phyloP scores from a whole-genome alignment of 2,113 vertebrate genomes.

The Tachysurus fulvidraco region DNA sequence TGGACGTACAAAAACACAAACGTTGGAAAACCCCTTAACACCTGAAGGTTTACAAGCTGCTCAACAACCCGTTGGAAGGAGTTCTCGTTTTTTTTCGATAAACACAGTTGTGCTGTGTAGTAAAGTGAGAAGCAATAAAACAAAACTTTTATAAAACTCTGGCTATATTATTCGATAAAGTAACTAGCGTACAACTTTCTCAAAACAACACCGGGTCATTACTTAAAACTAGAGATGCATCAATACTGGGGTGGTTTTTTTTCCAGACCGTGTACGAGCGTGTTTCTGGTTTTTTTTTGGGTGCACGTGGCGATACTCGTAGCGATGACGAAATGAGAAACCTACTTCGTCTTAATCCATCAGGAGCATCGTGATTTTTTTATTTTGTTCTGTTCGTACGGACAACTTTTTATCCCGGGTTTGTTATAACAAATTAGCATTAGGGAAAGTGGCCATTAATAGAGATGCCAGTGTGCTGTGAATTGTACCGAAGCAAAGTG shows the following conservation, averaged over 20 bases:
- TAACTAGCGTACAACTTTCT: neutral
- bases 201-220: neutral
- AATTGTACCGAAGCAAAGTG: neutral
- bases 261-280: neutral
- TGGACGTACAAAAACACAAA: neutral
- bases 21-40: neutral
- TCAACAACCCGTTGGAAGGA: neutral
- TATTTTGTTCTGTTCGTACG: neutral
- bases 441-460: neutral
- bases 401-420: neutral
- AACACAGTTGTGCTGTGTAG: neutral
- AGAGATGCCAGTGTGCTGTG: neutral
- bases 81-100: neutral
- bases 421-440: neutral
- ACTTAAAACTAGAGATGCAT: slow-evolving; percentile 3
- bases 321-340: neutral
- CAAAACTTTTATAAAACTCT: neutral
- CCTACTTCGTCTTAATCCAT: neutral
- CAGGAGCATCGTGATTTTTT: neutral
- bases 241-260: neutral
- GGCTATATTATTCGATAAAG: slow-evolving; percentile 9
- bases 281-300: neutral
- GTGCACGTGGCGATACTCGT: neutral
- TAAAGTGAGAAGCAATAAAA: neutral
- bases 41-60: slow-evolving; percentile 20